These are phyloP conservation scores for Drosophila kanapiae DNA, from an alignment of 1,140 invertebrate genomes.

Conservation along the genomic window DNA sequence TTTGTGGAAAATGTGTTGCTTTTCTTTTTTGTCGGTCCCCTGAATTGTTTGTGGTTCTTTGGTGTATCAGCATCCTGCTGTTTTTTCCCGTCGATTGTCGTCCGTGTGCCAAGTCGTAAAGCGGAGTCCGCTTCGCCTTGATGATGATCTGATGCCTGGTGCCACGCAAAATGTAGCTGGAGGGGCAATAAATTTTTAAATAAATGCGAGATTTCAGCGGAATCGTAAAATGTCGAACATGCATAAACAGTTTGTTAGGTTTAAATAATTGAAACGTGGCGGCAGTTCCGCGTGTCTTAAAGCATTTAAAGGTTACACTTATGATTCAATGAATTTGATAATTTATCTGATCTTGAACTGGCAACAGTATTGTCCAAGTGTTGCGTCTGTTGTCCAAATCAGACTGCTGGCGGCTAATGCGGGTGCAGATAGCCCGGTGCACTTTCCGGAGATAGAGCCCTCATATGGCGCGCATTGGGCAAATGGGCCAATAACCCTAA, in stretches of 20 bases:
- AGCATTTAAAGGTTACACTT: constrained; percentile 9
- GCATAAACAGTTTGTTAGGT: constrained; percentile 35
- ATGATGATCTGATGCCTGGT: constrained; percentile 17
- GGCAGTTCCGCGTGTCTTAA: constrained; percentile 12
- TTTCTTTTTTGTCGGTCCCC: constrained; percentile 18
- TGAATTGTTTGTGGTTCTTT: constrained; percentile 13
- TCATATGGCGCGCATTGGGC: constrained; percentile 27
- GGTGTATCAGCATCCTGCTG: constrained; percentile 22
- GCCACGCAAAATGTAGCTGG: constrained; percentile 19
- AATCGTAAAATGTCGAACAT: constrained; percentile 38
- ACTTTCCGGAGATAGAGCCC: constrained; percentile 27
- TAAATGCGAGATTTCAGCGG: constrained; percentile 35
- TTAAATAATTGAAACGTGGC: constrained; percentile 44
- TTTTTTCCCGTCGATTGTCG: constrained; percentile 21
- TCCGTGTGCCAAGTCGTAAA: constrained; percentile 44
- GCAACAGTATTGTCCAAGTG: not conserved
- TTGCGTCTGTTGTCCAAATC: not conserved
- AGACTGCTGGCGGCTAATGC: constrained; percentile 13
- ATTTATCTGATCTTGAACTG: constrained; percentile 9
- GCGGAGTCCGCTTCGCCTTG: not conserved
- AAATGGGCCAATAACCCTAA: constrained; percentile 51
- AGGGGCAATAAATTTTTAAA: constrained; percentile 52
- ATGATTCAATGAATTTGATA: constrained; percentile 13
- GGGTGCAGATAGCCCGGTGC: constrained; percentile 26
- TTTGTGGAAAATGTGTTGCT: constrained; percentile 64